Evolutionary conservation across 2,113 vertebrate species (phyloP).

Genomic region (Crotalus tigris): DNA sequence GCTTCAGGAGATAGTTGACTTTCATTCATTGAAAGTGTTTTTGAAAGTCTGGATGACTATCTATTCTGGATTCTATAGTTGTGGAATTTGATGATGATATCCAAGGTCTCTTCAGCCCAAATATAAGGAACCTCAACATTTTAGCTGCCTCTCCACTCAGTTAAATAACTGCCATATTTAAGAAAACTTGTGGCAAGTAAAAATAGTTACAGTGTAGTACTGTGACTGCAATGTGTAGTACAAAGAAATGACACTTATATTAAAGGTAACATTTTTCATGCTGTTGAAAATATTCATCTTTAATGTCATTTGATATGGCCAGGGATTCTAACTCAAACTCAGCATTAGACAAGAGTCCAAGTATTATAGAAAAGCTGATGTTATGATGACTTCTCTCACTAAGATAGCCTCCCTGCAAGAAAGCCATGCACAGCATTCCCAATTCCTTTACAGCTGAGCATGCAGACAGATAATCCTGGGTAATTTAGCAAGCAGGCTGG

Average conservation of each 20-base stretch:
- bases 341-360: background rate
- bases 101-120: background rate
- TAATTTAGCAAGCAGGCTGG: background rate
- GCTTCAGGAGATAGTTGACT: background rate
- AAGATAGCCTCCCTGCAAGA: accelerated
- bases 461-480: background rate
- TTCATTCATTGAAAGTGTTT: background rate
- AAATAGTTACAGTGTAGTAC: background rate
- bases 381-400: background rate
- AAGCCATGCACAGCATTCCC: background rate
- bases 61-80: background rate
- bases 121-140: background rate
- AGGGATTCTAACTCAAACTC: conserved; percentile 8
- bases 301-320: background rate
- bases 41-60: background rate
- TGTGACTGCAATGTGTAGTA: conserved; percentile 7
- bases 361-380: accelerated
- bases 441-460: conserved; percentile 28
- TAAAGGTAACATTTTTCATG: conserved; percentile 23
- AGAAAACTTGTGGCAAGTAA: background rate
- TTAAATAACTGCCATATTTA: conserved; percentile 22
- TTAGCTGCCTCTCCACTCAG: background rate
- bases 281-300: conserved; percentile 11
- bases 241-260: conserved; percentile 31
- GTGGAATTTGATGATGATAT: background rate